Evolutionary conservation across 2,888 invertebrate genomes (phyloP).

Genomic region (Boloria selene): DNA sequence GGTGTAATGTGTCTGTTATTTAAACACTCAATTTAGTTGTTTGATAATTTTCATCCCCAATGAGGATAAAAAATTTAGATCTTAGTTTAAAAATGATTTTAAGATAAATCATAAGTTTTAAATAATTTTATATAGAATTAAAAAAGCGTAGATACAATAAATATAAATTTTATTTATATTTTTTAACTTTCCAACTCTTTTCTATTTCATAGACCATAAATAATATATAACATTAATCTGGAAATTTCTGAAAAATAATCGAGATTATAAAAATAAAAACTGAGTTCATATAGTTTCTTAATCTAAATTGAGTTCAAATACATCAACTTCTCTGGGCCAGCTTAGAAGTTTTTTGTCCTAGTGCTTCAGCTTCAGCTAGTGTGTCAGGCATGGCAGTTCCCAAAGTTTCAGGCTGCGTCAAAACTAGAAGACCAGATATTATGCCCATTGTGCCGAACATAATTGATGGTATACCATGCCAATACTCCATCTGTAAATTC

Average conservation of each 20-base stretch:
- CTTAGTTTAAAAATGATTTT: too few species aligned
- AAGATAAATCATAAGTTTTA: too few species aligned
- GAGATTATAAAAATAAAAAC: slow-evolving; percentile 4
- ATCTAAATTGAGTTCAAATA: neutral
- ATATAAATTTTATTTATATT: too few species aligned
- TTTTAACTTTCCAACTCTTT: too few species aligned
- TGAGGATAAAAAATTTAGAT: too few species aligned
- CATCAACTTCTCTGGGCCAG: slow-evolving; percentile 21
- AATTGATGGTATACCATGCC: slow-evolving; percentile 8
- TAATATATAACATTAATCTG: neutral
- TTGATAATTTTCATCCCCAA: too few species aligned
- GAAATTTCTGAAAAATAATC: slow-evolving; percentile 4
- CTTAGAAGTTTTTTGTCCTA: slow-evolving; percentile 47
- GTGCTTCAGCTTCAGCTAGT: slow-evolving; percentile 77
- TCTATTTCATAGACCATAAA: too few species aligned
- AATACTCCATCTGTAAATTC: slow-evolving; percentile 44
- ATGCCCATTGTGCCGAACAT: slow-evolving; percentile 80
- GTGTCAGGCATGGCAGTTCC: slow-evolving; percentile 82
- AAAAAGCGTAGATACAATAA: too few species aligned
- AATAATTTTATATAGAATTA: too few species aligned
- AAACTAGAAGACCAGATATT: slow-evolving; percentile 74
- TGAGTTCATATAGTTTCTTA: neutral
- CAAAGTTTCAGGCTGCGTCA: slow-evolving; percentile 84
- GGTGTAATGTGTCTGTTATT: too few species aligned
- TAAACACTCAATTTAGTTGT: too few species aligned